Evolutionary conservation across 2,888 invertebrate genomes (phyloP), one percentile per base, ranked within the genome.

Genomic region (Spatulosminthurus flaviceps): DNA sequence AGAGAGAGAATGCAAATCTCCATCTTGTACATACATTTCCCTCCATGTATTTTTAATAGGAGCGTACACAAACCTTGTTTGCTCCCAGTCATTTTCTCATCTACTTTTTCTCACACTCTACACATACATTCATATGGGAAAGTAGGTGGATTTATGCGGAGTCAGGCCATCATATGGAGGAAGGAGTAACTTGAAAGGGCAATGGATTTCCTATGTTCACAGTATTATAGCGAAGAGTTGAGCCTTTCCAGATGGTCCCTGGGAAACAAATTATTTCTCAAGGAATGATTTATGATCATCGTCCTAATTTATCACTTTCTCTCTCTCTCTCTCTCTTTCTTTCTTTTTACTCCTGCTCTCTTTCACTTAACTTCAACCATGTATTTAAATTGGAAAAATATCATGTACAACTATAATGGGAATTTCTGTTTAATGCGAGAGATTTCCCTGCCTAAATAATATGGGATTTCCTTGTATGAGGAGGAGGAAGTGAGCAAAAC

Each of bases 201-300:
- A 34, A 34, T 51, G 51, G 16, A 19, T 9, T 13, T 51, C 51
- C 5, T 9, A 51, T 2, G n/a, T 5, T 4, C 5, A 2, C n/a
- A 51, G 1, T 13, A 2, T 51, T 19, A 13, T 51, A 19, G 19
- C 51, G 2, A n/a, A 19, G 7, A 51, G 7, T 51, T 16, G 51
- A 51, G 51, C 5, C 9, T 51, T n/a, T 71, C 2, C 72, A 73
- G 72, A 73, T 51, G 72, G 72, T 73, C 51, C 26, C 26, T 43
- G 51, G 60, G 78, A 67, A 79, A 76, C 80, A 81, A 80, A 83
- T 81, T 83, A 82, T 83, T 82, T 80, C 76, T 69, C 80, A 79
- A 76, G 26, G 78, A 72, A 83, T 82, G 81, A 83, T 83, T 83
- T 83, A 82, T 80, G 80, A 81, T 66, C 74, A 64, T 71, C 72